Base-by-base conservation (phyloP, 2,888 invertebrate species). In the Drosophila pegasa region DNA sequence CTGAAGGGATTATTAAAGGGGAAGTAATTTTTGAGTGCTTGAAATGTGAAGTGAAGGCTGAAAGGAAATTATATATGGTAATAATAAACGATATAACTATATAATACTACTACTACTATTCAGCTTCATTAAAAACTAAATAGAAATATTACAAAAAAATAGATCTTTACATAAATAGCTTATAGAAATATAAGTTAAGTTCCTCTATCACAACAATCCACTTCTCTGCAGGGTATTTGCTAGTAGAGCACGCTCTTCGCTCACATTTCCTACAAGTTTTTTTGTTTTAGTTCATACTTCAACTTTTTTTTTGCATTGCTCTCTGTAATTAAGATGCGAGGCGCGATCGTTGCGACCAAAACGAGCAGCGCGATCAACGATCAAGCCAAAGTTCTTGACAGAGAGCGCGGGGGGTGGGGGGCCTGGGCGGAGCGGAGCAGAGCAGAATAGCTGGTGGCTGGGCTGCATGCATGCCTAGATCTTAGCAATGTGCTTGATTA, bases 271-370 rank as follows among this genome's bases (percentile, higher is more conserved):
- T 37, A 33, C 37, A 63, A 37, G 60, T 55, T 57, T 65, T 47
- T 41, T 67, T n/a, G n/a, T n/a, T 61, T 64, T 58, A 25, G 43
- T 27, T 48, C 55, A 54, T 40, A 51, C 57, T 64, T 54, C 41
- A 63, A 47, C 63, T 50, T 31, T 50, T 48, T 77, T 75, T 66
- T 78, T 67, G 85, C 80, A 78, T 70, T 68, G 83, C 75, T 64
- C 78, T 81, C 71, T 84, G 85, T 87, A 80, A 84, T 88, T 87
- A 87, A 87, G 85, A 88, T 87, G 88, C 87, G 87, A 80, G 80
- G 85, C 87, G 89, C 85, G 85, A 77, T 80, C 71, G 68, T 65
- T 52, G 75, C 63, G 61, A 52, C 56, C 70, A 62, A 75, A 71
- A 64, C 77, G 64, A 43, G 62, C 78, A 51, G 35, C 54, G 74